Evolutionary conservation across 2,113 vertebrate genomes (phyloP), one percentile per base, ranked within the genome.

Genomic region (Agelaius tricolor): DNA sequence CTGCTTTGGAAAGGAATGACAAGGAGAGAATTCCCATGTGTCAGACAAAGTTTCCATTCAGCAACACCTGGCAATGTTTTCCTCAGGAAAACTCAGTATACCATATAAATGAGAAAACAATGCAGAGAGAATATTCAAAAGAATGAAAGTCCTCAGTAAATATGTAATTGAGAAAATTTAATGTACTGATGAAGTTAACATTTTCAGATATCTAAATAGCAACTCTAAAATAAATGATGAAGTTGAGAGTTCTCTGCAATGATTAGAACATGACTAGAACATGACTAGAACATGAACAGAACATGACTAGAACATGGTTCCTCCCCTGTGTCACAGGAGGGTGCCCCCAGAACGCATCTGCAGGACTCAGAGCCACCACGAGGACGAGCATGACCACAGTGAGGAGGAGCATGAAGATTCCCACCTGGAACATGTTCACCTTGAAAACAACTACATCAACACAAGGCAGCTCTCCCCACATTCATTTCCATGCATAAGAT

Each of bases 391-490:
- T 0, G 83, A 94, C 3, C 75, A 76, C 57, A 96, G 93, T 0
- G 93, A 96, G 21, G 85, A 97, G 6, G 96, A 97, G 23, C 54
- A 39, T 3, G 94, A 94, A 28, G 99, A 99, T 59, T 98, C 99
- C n/a, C 98, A 87, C 51, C 63, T 99, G 80, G 98, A 99, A 94
- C 98, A 98, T 0, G 85, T 99, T 95, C 99, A 99, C 87, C 98
- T 99, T 63, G 99, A 99, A 85, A 98, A 99, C 95, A 99, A 99
- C 97, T 98, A 98, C 19, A 98, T 99, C n/a, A 98, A 98, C 84
- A 98, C 98, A 8, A 96, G 98, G 77, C 98, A 98, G 84, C 95
- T 99, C 49, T 98, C 99, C 19, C 97, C 98, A 10, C 97, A 98
- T 4, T 98, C 98, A 24, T 99, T 99, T 96, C 98, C 99, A 74